phyloP scores from a whole-genome alignment of 2,888 invertebrate species.

The Zootermopsis nevadensis region DNA sequence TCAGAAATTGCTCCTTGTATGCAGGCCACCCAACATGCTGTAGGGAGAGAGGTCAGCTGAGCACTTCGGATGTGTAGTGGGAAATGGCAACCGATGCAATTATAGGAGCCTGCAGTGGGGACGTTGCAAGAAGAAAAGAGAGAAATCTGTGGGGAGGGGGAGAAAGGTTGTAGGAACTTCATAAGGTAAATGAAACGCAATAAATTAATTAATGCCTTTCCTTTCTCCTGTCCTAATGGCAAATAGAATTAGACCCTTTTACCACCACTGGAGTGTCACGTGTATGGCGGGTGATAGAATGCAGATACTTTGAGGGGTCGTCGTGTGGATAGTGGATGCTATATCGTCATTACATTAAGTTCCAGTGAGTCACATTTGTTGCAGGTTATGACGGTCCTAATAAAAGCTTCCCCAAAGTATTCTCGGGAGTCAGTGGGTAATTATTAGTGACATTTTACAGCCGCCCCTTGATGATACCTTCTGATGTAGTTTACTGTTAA shows the following conservation, averaged over 20 bases:
- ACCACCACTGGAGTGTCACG: neutral
- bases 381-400: neutral
- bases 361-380: conserved; percentile 20
- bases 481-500: neutral
- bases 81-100: neutral
- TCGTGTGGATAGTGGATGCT: neutral
- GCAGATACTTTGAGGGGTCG: neutral
- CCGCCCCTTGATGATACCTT: neutral
- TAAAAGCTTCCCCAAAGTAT: neutral
- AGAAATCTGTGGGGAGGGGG: neutral
- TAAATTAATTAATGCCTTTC: conserved; percentile 53
- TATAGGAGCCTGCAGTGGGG: neutral
- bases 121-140: neutral
- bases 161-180: neutral
- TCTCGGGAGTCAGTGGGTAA: neutral
- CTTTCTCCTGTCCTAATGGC: conserved; percentile 45
- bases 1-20: conserved; percentile 3
- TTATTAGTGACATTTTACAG: conserved; percentile 26
- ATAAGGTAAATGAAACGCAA: conserved; percentile 52
- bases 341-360: conserved; percentile 1
- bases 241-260: conserved; percentile 50
- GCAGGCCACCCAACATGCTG: conserved; percentile 1
- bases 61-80: neutral
- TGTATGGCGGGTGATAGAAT: neutral
- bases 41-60: neutral